These are phyloP conservation scores for Peromyscus californicus DNA, from an alignment of 2,113 vertebrate species.

Conservation along the genomic window DNA sequence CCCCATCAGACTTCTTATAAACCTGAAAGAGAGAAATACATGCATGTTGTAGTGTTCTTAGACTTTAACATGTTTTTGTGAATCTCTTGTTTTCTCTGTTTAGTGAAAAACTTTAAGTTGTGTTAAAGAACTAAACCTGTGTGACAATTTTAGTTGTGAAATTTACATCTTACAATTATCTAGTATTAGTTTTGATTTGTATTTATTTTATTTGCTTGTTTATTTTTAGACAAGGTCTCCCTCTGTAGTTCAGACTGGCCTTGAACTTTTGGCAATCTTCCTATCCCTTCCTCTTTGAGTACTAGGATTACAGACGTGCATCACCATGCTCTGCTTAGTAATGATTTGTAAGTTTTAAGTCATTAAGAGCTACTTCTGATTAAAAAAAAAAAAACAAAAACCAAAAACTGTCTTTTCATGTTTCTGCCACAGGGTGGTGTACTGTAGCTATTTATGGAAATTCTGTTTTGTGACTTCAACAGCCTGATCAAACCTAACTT, in stretches of 20 bases:
- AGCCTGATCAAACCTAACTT: neutral
- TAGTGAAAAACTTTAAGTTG: slow-evolving; percentile 14
- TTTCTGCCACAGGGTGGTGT: slow-evolving; percentile 84
- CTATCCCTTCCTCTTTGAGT: neutral
- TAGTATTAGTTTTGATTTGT: neutral
- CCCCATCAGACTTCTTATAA: slow-evolving; percentile 42
- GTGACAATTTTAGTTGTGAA: slow-evolving; percentile 53
- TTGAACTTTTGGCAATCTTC: neutral
- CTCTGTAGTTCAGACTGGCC: neutral
- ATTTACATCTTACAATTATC: slow-evolving; percentile 16
- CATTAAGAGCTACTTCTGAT: slow-evolving; percentile 14
- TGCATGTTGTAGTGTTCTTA: slow-evolving; percentile 14
- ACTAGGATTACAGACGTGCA: neutral
- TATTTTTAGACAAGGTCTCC: neutral
- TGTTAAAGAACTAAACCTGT: neutral
- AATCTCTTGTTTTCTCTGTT: slow-evolving; percentile 43
- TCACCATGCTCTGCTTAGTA: neutral
- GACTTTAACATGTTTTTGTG: slow-evolving; percentile 34
- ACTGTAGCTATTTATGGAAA: neutral
- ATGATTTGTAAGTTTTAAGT: slow-evolving; percentile 43
- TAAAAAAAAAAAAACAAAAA: neutral
- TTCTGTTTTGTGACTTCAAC: neutral
- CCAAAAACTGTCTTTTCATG: slow-evolving; percentile 3
- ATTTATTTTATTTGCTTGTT: neutral
- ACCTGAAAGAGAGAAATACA: neutral